Evolutionary conservation across 2,888 invertebrate species (phyloP).

Genomic region (Osedax frankpressi): DNA sequence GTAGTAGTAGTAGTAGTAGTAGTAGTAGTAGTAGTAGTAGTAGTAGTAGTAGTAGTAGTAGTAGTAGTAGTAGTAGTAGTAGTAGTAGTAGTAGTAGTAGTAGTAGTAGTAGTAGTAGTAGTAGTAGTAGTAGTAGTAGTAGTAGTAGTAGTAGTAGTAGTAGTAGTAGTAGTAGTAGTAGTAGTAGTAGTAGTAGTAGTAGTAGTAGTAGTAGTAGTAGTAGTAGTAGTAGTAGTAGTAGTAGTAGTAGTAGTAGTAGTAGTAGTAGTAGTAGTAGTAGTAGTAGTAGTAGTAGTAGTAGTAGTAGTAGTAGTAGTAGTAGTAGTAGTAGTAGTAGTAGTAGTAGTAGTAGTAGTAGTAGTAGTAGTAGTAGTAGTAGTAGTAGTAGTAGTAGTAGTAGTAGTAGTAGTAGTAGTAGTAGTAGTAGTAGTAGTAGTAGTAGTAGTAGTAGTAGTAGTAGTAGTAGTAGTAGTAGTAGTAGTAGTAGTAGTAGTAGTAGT

Average conservation of each 20-base stretch:
- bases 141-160: not conserved
- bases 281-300: not conserved
- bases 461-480: not conserved
- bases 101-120: constrained; percentile 17
- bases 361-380: not conserved
- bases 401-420: not conserved
- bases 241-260: not conserved
- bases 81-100: constrained; percentile 20
- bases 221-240: not conserved
- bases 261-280: not conserved
- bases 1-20: constrained; percentile 20
- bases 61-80: constrained; percentile 20
- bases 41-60: constrained; percentile 19
- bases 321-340: not conserved
- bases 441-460: not conserved
- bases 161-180: constrained; percentile 18
- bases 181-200: constrained; percentile 19
- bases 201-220: constrained; percentile 3
- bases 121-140: constrained; percentile 3
- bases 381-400: not conserved
- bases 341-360: not conserved
- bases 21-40: constrained; percentile 16
- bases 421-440: not conserved
- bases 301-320: not conserved
- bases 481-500: not conserved